A percentile compares a stretch with the other conserved stretches of the same genome.
phyloP scores from a whole-genome alignment of 1,140 invertebrate species.

The Agrilus planipennis region DNA sequence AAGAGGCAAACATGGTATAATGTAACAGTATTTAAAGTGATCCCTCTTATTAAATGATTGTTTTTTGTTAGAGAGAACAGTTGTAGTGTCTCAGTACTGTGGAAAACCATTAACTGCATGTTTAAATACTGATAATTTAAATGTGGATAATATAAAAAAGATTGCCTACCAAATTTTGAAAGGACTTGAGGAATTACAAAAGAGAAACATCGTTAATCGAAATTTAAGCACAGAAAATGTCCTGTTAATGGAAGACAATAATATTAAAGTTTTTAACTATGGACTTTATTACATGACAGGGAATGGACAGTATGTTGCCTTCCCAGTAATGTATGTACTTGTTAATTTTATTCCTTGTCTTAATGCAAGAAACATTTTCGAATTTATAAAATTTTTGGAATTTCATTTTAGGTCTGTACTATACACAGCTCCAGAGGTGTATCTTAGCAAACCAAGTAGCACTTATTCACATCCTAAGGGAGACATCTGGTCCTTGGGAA shows the following conservation, averaged over 20 bases:
- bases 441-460: slow-evolving; percentile 34
- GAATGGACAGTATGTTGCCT: slow-evolving; percentile 69
- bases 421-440: slow-evolving; percentile 78
- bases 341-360: slow-evolving; percentile 1
- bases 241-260: slow-evolving; percentile 54
- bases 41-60: slow-evolving; percentile 16
- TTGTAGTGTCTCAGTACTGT: slow-evolving; percentile 80
- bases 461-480: slow-evolving; percentile 48
- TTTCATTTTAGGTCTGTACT: slow-evolving; percentile 37
- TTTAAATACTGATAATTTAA: slow-evolving; percentile 32
- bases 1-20: slow-evolving; percentile 83
- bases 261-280: slow-evolving; percentile 84
- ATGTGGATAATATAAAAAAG: slow-evolving; percentile 41
- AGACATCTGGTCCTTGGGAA: slow-evolving; percentile 86
- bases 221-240: slow-evolving; percentile 78
- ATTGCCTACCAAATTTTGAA: slow-evolving; percentile 57
- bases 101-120: slow-evolving; percentile 46
- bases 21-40: slow-evolving; percentile 16
- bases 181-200: slow-evolving; percentile 63
- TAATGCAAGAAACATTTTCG: neutral
- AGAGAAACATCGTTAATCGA: slow-evolving; percentile 61
- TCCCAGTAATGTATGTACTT: slow-evolving; percentile 74
- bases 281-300: slow-evolving; percentile 88
- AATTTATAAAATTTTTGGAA: neutral
- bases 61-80: slow-evolving; percentile 65